Conservation (phyloP, 2,113 vertebrate species). For the Spheniscus mendiculus region DNA sequence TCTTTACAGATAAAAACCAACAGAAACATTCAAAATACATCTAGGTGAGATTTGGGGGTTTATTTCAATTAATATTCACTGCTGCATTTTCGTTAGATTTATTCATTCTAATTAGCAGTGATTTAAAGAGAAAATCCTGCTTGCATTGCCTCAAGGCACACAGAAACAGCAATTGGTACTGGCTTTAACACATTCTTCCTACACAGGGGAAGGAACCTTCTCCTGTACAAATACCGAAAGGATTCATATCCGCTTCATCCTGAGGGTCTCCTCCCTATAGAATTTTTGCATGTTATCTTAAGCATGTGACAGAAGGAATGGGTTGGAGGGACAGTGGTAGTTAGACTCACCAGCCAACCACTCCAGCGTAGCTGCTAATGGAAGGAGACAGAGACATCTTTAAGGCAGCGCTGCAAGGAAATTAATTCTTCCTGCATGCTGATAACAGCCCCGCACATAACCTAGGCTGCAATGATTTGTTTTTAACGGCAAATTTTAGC, state of each 20-base stretch:
- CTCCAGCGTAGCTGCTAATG: neutral
- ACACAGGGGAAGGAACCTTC: neutral
- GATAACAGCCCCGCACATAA: neutral
- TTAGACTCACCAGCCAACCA: neutral
- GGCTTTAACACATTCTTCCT: neutral
- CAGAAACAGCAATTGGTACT: neutral
- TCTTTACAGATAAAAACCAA: neutral
- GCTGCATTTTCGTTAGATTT: conserved; percentile 6
- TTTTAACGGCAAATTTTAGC: neutral
- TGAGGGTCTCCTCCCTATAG: neutral
- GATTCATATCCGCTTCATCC: neutral
- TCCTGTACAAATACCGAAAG: neutral
- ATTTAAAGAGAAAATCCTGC: conserved; percentile 54
- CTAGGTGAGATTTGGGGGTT: neutral
- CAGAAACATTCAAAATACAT: neutral
- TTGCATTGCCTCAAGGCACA: conserved; percentile 29
- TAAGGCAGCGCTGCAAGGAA: neutral
- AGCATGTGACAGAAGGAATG: neutral
- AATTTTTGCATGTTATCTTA: neutral
- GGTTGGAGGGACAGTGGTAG: neutral
- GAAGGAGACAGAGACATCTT: neutral
- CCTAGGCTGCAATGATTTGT: neutral
- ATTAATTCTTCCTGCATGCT: neutral
- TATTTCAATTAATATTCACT: conserved; percentile 50
- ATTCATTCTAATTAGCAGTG: conserved; percentile 51